Base-by-base conservation (phyloP, 2,113 vertebrate genomes). In the Taxidea taxus region DNA sequence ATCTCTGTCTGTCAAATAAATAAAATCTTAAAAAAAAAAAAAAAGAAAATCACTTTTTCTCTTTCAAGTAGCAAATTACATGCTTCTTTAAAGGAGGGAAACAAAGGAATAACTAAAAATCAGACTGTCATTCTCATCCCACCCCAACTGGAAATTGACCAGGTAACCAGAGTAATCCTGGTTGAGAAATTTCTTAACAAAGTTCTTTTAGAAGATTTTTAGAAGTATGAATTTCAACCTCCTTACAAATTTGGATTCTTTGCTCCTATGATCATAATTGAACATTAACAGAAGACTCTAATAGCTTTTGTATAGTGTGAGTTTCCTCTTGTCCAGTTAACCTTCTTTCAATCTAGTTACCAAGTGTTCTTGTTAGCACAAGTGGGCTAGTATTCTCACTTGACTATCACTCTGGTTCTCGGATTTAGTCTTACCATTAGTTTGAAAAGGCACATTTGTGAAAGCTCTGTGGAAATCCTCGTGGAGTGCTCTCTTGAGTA, bases 401-500 rank as follows among this genome's bases (percentile, higher is more conserved):
- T 29, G 64, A 89, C 16, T 77, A 29, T 37, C 37, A 54, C 44
- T 37, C 68, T 14, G 5, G 21, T 51, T 80, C 74, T 39, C 23
- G 27, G 51, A 39, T 27, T 54, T 37, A 34, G 18, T 98, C 99
- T 99, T 98, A 99, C 99, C 99, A 2, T 99, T 98, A 49, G 95
- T 98, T 96, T 99, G 99, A 96, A 99, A 99, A 51, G 99, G 99
- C 80, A 99, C 99, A 4, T 98, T 99, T 16, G 99, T 99, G 97
- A 99, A 99, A 72, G 98, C 98, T 27, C 97, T 92, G 78, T 31
- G 99, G 99, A 99, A 99, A 97, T 98, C 97, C 42, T 96, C 42
- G 95, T 99, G 99, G 90, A 99, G 99, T 25, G 99, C 95, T 86
- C 99, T 99, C 91, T 99, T 99, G 96, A 99, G 99, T 64, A 99